Conservation (phyloP, 2,113 vertebrate species). For the Anguilla rostrata region DNA sequence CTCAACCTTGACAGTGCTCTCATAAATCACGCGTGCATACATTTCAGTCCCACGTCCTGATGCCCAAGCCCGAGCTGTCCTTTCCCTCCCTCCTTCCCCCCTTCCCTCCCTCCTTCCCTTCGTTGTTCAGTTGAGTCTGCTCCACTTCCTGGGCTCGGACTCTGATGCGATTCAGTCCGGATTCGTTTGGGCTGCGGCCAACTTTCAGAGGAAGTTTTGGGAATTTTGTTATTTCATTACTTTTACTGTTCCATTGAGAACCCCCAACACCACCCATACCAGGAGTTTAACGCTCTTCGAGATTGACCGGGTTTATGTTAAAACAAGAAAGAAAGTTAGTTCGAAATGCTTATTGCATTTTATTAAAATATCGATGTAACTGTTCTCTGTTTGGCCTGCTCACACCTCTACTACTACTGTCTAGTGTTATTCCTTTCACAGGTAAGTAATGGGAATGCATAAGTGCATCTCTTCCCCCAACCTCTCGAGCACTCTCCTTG, state of each 20-base stretch:
- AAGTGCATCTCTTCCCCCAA: neutral
- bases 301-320: constrained; percentile 12
- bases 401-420: neutral
- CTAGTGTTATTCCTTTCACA: neutral
- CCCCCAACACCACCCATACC: neutral
- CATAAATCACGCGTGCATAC: constrained; percentile 5
- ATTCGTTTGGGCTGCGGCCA: neutral
- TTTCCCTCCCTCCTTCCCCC: neutral
- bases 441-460: neutral
- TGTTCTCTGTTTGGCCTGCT: neutral
- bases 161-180: too few species aligned
- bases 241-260: neutral
- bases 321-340: neutral
- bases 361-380: neutral
- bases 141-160: neutral
- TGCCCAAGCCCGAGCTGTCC: neutral
- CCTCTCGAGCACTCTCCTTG: neutral
- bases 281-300: constrained; percentile 6
- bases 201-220: neutral
- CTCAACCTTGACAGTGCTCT: neutral
- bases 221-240: neutral
- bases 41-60: neutral
- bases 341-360: constrained; percentile 7
- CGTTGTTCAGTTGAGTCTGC: neutral
- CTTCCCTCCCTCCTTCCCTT: neutral